Conservation (phyloP, 2,113 vertebrate genomes). For the Neoarius graeffei region DNA sequence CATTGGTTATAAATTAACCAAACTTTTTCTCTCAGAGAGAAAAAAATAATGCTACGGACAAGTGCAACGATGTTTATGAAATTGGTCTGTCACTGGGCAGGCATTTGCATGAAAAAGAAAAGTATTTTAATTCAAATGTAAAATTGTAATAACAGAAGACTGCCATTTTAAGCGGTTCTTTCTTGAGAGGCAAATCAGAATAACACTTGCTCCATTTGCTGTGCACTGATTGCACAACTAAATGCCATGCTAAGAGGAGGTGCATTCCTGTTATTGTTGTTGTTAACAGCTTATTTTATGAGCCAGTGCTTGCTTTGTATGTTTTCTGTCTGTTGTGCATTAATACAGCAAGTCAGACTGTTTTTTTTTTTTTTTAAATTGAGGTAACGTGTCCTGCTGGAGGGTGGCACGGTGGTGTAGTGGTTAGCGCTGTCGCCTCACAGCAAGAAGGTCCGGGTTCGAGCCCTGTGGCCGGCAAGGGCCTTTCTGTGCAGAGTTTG, state of each 20-base stretch:
- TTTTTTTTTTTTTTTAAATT: background rate
- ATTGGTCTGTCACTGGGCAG: conserved; percentile 1
- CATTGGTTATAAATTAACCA: conserved; percentile 12
- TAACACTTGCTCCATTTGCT: conserved; percentile 34
- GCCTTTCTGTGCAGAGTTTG: too few relatives aligned
- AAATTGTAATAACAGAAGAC: conserved; percentile 25
- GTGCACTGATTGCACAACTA: conserved; percentile 37
- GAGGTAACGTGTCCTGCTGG: background rate
- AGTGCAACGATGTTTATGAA: conserved; percentile 9
- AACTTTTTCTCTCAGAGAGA: conserved; percentile 10
- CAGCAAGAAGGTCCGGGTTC: too few relatives aligned
- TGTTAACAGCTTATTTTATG: conserved; percentile 27
- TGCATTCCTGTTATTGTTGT: conserved; percentile 14
- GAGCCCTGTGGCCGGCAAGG: too few relatives aligned
- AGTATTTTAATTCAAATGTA: conserved; percentile 17
- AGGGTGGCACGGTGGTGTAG: too few relatives aligned
- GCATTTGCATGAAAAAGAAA: conserved; percentile 36
- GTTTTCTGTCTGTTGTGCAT: conserved; percentile 20
- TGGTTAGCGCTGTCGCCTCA: too few relatives aligned
- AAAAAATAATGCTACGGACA: conserved; percentile 4
- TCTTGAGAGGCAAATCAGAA: conserved; percentile 26
- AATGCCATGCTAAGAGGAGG: conserved; percentile 22
- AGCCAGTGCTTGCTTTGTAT: conserved; percentile 13
- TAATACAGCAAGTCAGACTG: conserved; percentile 31
- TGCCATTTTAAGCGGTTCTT: conserved; percentile 1